A percentile compares a stretch with the other conserved stretches of the same genome.
Conservation (phyloP, 2,888 invertebrate species). For the Plagiodera versicolora region DNA sequence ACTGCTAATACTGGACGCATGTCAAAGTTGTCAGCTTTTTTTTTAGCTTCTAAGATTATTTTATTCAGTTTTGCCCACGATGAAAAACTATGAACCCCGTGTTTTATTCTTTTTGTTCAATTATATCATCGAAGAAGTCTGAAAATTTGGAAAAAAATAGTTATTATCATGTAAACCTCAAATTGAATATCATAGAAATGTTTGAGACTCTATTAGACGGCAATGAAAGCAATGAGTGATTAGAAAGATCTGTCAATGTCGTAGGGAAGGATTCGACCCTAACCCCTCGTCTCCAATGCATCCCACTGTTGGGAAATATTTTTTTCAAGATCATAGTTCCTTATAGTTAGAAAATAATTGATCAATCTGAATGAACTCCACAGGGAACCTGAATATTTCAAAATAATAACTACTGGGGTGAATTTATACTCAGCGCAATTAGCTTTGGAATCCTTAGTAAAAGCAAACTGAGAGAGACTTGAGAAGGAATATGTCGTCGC, state of each 20-base stretch:
- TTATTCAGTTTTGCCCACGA: no score
- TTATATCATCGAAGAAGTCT: no score
- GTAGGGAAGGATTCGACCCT: neutral
- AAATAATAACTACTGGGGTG: no score
- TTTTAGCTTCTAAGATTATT: no score
- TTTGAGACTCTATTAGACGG: neutral
- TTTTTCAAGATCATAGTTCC: neutral
- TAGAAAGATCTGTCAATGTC: neutral
- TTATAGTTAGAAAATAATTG: neutral
- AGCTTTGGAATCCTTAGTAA: no score
- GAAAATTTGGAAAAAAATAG: neutral
- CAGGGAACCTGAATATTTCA: neutral
- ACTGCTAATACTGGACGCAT: no score
- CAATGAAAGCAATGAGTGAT: neutral
- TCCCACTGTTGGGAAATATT: constrained; percentile 11
- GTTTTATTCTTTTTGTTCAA: no score
- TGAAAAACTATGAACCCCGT: no score
- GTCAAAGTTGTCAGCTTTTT: no score
- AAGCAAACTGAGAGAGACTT: no score
- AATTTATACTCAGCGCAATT: no score
- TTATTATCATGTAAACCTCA: neutral
- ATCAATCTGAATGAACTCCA: neutral
- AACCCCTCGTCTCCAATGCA: neutral
- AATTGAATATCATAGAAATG: neutral
- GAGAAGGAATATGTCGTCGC: no score